These are phyloP conservation scores for Hemicordylus capensis DNA, from an alignment of 2,113 vertebrate species.

Conservation along the genomic window DNA sequence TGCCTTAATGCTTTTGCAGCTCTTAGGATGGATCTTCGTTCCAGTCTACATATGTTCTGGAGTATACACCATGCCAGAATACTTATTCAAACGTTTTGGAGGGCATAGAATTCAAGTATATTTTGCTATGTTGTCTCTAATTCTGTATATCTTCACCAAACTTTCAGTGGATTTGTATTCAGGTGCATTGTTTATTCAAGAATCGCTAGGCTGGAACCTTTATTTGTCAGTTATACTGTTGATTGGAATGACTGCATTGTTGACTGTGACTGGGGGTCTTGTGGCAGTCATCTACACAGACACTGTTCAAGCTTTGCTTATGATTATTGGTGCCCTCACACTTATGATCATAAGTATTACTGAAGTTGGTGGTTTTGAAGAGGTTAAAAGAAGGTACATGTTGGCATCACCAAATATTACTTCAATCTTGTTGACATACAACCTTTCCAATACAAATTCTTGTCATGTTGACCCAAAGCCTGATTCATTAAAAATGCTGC, in stretches of 20 bases:
- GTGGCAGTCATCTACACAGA: slow-evolving; percentile 98
- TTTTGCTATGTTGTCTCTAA: slow-evolving; percentile 90
- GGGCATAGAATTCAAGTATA: slow-evolving; percentile 95
- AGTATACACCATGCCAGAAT: slow-evolving; percentile 98
- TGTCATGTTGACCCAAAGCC: slow-evolving; percentile 91
- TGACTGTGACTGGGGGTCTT: slow-evolving; percentile 95
- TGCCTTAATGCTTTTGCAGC: slow-evolving; percentile 94
- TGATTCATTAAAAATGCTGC: slow-evolving; percentile 87
- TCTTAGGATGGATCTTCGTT: slow-evolving; percentile 97
- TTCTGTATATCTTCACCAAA: slow-evolving; percentile 98
- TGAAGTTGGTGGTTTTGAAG: slow-evolving; percentile 92
- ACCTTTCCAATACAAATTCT: slow-evolving; percentile 87
- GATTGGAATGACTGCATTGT: slow-evolving; percentile 92
- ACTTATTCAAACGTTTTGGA: slow-evolving; percentile 95
- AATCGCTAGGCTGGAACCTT: slow-evolving; percentile 97
- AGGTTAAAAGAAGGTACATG: slow-evolving; percentile 94
- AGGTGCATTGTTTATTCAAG: slow-evolving; percentile 97
- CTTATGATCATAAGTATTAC: slow-evolving; percentile 90
- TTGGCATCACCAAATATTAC: slow-evolving; percentile 89
- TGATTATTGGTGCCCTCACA: slow-evolving; percentile 93
- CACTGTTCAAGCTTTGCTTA: slow-evolving; percentile 93
- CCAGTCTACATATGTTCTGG: slow-evolving; percentile 96
- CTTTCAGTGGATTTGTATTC: slow-evolving; percentile 98
- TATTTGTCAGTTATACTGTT: slow-evolving; percentile 94
- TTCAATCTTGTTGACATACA: slow-evolving; percentile 85